Base-by-base conservation (phyloP, 2,797 vertebrate genomes). In the Acrossocheilus wenchowensis region DNA sequence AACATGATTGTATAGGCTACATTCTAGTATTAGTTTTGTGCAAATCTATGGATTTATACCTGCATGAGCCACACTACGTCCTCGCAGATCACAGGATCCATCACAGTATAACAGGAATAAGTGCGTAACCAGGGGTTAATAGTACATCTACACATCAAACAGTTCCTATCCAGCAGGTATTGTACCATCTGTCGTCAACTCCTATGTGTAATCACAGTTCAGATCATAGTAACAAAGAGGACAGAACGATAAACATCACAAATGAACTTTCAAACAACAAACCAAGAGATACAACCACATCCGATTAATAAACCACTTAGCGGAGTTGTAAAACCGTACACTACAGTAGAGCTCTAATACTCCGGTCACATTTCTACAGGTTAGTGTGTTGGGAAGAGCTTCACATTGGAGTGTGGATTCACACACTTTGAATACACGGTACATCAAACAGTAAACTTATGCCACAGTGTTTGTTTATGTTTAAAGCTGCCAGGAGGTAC, bases 361-460 rank as follows among this genome's bases (percentile, higher is more conserved):
- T 41, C 50, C 74, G 10, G 21, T 80, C 48, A 68, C 30, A n/a
- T 73, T 69, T 81, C 78, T 85, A 81, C 71, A 85, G 77, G 77
- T 84, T 62, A 84, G 77, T 89, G 89, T 87, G 78, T 79, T 71
- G 73, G 82, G 68, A 87, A 83, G 84, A 85, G 81, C 83, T 88
- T 89, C 86, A 89, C 89, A 89, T 84, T 88, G 84, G 78, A 82
- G 60, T 84, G 73, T 79, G 83, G 23, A 83, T 83, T 90, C 81
- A 78, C 83, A 88, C 52, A 82, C 50, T 84, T 84, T 84, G 75
- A 87, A 80, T 83, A 88, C 30, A 85, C 52, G 64, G 48, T 88
- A 86, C 75, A 36, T 83, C 79, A 86, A n/a, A 86, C 75, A 78
- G 75, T 66, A 83, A 80, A 87, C 69, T 36, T 80, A 71, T 72